phyloP scores from a whole-genome alignment of 2,113 vertebrate genomes.

The Calyptomena viridis region DNA sequence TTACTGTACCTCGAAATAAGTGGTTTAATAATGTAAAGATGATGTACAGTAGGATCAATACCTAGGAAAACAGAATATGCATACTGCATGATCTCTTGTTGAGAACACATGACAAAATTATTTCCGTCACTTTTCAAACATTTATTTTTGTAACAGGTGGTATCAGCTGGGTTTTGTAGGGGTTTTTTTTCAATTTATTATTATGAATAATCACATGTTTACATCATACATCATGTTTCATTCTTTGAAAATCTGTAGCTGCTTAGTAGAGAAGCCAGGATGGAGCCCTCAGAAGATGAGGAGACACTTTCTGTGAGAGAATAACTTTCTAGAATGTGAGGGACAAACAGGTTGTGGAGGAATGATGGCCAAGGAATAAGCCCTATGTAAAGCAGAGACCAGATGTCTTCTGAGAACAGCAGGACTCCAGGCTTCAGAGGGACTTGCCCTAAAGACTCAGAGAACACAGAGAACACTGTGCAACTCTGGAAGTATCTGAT shows the following conservation, averaged over 20 bases:
- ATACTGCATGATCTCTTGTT: fast-evolving
- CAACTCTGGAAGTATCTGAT: not conserved
- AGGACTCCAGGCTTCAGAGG: not conserved
- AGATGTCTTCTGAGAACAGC: not conserved
- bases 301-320: not conserved
- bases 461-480: not conserved
- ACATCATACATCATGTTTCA: not conserved
- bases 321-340: not conserved
- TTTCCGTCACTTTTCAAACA: not conserved
- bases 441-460: not conserved
- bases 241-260: not conserved
- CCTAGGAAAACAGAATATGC: not conserved
- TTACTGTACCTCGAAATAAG: not conserved
- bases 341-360: not conserved
- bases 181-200: not conserved
- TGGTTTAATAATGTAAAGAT: not conserved
- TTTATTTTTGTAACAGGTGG: not conserved
- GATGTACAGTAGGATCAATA: not conserved
- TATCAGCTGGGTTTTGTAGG: not conserved
- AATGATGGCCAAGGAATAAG: not conserved
- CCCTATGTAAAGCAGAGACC: not conserved
- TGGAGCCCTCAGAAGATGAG: not conserved
- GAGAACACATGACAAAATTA: not conserved
- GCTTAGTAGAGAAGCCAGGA: not conserved
- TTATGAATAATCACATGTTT: not conserved